Evolutionary conservation across 2,888 invertebrate species (phyloP).

Genomic region (Zeuzera pyrina): DNA sequence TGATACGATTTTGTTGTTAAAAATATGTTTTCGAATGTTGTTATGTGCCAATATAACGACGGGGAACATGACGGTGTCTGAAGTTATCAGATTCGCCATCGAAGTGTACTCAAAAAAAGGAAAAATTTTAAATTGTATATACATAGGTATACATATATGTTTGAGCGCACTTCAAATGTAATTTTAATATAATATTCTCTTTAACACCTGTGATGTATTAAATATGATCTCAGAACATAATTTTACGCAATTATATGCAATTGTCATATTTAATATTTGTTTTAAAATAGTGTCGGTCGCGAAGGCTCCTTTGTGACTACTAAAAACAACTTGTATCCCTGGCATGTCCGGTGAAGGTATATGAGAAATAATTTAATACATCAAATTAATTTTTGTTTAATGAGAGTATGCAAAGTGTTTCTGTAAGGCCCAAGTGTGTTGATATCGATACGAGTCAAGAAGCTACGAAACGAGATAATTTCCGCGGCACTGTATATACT

Average conservation of each 20-base stretch:
- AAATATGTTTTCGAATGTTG: slow-evolving; percentile 30
- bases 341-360: slow-evolving; percentile 20
- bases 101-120: slow-evolving; percentile 5
- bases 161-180: slow-evolving; percentile 13
- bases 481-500: no score
- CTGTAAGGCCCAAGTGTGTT: no score
- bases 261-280: slow-evolving; percentile 63
- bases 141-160: no score
- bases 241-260: slow-evolving; percentile 64
- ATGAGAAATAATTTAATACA: slow-evolving; percentile 70
- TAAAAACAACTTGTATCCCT: slow-evolving; percentile 48
- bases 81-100: not conserved
- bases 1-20: slow-evolving; percentile 48
- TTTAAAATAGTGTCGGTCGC: slow-evolving; percentile 49
- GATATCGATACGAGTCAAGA: no score
- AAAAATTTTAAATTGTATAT: slow-evolving; percentile 3
- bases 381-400: no score
- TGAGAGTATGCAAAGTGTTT: no score
- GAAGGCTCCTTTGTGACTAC: no score
- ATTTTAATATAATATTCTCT: slow-evolving; percentile 40
- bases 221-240: slow-evolving; percentile 77
- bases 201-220: slow-evolving; percentile 79
- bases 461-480: no score
- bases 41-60: slow-evolving; percentile 23
- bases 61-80: slow-evolving; percentile 3